These are phyloP conservation scores for Amazona ochrocephala DNA, from an alignment of 2,797 vertebrate genomes.

Conservation along the genomic window DNA sequence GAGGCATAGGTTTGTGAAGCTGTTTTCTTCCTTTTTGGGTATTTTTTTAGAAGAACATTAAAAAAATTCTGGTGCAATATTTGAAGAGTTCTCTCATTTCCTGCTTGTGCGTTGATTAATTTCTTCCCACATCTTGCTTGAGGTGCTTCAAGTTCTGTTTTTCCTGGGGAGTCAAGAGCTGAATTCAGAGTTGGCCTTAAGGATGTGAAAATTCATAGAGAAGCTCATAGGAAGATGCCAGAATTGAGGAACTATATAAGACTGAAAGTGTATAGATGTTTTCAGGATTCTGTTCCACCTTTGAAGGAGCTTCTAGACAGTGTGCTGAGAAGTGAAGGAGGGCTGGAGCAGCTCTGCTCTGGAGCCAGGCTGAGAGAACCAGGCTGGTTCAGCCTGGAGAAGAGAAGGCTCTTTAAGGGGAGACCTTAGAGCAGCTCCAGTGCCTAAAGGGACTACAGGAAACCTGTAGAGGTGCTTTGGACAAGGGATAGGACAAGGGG, in stretches of 20 bases:
- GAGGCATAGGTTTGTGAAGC: background rate
- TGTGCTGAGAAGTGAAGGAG: background rate
- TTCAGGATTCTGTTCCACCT: background rate
- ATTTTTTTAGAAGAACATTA: background rate
- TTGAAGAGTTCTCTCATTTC: background rate
- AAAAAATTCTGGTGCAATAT: background rate
- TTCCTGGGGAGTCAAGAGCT: background rate
- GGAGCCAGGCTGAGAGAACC: background rate
- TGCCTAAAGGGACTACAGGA: background rate
- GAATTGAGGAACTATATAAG: background rate
- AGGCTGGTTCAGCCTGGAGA: background rate
- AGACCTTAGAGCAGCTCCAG: background rate
- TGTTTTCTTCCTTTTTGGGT: background rate
- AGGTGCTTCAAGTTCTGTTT: background rate
- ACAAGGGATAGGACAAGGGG: background rate
- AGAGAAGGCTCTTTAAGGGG: background rate
- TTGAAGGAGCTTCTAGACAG: background rate
- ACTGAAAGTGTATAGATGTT: background rate
- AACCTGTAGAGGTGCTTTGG: background rate
- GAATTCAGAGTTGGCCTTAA: background rate
- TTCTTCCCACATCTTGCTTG: background rate
- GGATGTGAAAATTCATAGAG: background rate
- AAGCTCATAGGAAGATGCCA: background rate
- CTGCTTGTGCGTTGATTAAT: background rate
- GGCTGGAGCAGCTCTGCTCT: background rate